A percentile compares a stretch with the other conserved stretches of the same genome.
phyloP scores from a whole-genome alignment of 1,140 invertebrate genomes.

The Listronotus bonariensis region DNA sequence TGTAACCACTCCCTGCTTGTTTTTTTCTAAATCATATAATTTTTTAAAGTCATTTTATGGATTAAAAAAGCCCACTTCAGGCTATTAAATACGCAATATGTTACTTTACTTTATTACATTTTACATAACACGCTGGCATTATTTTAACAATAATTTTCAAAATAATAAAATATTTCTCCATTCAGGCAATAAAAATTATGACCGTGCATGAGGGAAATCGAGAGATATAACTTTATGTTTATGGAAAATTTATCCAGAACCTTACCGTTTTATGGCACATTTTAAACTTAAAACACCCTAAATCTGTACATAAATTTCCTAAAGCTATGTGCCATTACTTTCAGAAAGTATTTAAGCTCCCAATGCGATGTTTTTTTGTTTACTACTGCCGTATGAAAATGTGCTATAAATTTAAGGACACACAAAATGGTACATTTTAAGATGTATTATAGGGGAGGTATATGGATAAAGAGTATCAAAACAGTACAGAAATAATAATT shows the following conservation, averaged over 20 bases:
- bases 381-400: slow-evolving; percentile 26
- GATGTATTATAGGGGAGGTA: background rate
- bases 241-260: slow-evolving; percentile 40
- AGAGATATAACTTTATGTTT: slow-evolving; percentile 37
- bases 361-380: slow-evolving; percentile 31
- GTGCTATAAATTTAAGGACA: slow-evolving; percentile 20
- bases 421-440: background rate
- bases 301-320: slow-evolving; percentile 39
- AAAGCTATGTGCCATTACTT: slow-evolving; percentile 26
- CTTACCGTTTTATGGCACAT: slow-evolving; percentile 36
- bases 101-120: slow-evolving; percentile 16
- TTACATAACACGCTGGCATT: slow-evolving; percentile 26
- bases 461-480: background rate
- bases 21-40: too few relatives aligned
- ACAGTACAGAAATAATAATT: too few relatives aligned
- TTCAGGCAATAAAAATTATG: slow-evolving; percentile 29
- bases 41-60: too few relatives aligned
- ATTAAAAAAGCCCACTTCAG: too few relatives aligned
- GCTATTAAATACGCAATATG: slow-evolving; percentile 10
- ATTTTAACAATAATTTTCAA: slow-evolving; percentile 26
- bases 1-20: too few relatives aligned
- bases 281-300: slow-evolving; percentile 38
- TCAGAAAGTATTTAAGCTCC: slow-evolving; percentile 30
- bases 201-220: slow-evolving; percentile 24
- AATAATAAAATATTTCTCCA: slow-evolving; percentile 30